Evolutionary conservation across 2,888 invertebrate genomes (phyloP).

Genomic region (Listrodromus nycthemerus): DNA sequence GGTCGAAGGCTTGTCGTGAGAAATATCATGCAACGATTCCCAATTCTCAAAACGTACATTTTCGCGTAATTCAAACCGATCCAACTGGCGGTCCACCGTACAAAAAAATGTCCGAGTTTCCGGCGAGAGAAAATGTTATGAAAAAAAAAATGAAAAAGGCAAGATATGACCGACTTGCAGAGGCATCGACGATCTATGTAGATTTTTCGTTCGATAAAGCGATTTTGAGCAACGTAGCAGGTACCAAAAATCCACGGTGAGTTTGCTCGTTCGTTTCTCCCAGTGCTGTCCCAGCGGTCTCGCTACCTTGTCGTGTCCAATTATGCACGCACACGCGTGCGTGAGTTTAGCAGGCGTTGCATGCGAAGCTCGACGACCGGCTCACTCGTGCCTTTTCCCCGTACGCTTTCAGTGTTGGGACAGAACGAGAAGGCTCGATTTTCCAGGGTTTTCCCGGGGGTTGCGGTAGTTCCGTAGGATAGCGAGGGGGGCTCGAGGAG

Average conservation of each 20-base stretch:
- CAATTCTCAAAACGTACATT: no score
- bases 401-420: slow-evolving; percentile 39
- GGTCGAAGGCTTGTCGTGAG: no score
- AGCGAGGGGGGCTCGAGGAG: slow-evolving; percentile 39
- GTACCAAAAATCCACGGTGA: slow-evolving; percentile 1
- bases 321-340: slow-evolving; percentile 73
- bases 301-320: slow-evolving; percentile 47
- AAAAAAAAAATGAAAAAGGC: neutral
- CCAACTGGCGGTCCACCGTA: no score
- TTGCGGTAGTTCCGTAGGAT: slow-evolving; percentile 79
- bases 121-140: no score
- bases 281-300: slow-evolving; percentile 33
- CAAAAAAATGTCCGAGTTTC: no score
- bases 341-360: slow-evolving; percentile 73
- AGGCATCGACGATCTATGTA: neutral
- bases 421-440: slow-evolving; percentile 78
- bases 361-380: slow-evolving; percentile 19
- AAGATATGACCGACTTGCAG: neutral
- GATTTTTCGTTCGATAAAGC: slow-evolving; percentile 74
- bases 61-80: no score
- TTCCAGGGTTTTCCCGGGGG: slow-evolving; percentile 84
- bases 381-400: slow-evolving; percentile 47
- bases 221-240: slow-evolving; percentile 72
- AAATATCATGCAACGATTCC: no score
- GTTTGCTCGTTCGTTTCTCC: slow-evolving; percentile 42